phyloP scores from a whole-genome alignment of 2,113 vertebrate genomes.

The Zosterops hypoxanthus region DNA sequence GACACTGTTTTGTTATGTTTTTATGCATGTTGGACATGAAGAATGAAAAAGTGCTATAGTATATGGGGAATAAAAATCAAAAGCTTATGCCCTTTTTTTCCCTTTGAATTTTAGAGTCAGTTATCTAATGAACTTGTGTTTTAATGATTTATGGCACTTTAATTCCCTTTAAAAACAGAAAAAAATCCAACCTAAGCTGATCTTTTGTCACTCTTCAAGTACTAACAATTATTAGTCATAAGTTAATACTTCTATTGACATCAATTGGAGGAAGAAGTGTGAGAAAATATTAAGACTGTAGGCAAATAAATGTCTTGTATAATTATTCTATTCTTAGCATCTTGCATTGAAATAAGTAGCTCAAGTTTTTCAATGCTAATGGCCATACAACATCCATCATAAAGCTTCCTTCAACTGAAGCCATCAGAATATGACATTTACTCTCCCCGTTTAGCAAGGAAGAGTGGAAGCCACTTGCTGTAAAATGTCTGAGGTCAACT shows the following conservation, averaged over 20 bases:
- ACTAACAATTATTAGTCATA: not conserved
- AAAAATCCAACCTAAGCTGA: not conserved
- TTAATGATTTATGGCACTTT: not conserved
- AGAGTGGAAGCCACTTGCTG: not conserved
- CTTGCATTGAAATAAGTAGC: not conserved
- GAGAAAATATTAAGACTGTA: not conserved
- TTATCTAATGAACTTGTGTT: not conserved
- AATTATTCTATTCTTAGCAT: not conserved
- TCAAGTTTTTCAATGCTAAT: not conserved
- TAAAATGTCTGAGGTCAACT: not conserved
- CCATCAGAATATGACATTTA: not conserved
- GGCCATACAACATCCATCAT: not conserved
- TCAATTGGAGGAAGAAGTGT: not conserved
- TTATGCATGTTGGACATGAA: not conserved
- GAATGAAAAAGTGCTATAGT: not conserved
- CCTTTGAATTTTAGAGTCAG: not conserved
- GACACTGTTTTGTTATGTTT: not conserved
- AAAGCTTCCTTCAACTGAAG: not conserved
- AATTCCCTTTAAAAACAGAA: not conserved
- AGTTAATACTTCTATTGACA: not conserved
- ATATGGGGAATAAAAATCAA: not conserved
- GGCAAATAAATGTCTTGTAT: not conserved
- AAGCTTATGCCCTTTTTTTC: not conserved
- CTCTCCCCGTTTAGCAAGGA: not conserved
- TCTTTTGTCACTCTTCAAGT: not conserved